phyloP scores from a whole-genome alignment of 2,888 invertebrate species.

The Pammene aurita region DNA sequence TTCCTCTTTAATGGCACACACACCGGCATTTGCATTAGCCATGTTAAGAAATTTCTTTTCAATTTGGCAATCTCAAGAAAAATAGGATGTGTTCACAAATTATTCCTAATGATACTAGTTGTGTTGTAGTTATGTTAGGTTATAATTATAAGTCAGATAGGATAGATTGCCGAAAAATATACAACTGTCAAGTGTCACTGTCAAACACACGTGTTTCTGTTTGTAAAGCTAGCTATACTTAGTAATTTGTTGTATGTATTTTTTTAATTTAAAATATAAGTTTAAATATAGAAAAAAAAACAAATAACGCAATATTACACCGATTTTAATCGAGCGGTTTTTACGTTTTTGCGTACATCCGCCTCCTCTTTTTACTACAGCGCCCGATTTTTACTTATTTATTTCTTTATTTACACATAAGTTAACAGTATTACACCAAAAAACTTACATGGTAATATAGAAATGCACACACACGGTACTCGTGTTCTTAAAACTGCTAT shows the following conservation, averaged over 20 bases:
- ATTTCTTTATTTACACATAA: too few species aligned
- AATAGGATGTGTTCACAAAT: neutral
- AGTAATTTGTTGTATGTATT: neutral
- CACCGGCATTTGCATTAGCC: constrained; percentile 62
- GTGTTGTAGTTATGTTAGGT: too few species aligned
- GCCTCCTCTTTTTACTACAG: too few species aligned
- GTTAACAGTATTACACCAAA: too few species aligned
- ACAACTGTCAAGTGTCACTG: constrained; percentile 25
- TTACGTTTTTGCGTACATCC: too few species aligned
- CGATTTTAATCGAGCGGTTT: too few species aligned
- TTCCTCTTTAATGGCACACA: constrained; percentile 74
- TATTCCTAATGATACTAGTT: neutral
- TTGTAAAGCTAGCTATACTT: neutral
- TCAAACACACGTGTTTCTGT: constrained; percentile 38
- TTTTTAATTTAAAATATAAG: neutral
- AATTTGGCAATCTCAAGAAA: neutral
- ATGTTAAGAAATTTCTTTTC: constrained; percentile 46
- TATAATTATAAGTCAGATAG: neutral
- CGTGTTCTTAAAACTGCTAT: too few species aligned
- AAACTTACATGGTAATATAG: too few species aligned
- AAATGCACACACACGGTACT: too few species aligned
- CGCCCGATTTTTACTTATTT: too few species aligned
- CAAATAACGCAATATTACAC: too few species aligned
- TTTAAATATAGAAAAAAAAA: too few species aligned
- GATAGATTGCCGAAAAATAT: neutral